Percentiles rank a stretch among this genome's conserved stretches.
These are phyloP conservation scores for Todiramphus chloris DNA, from an alignment of 2,113 vertebrate genomes.

Conservation along the genomic window DNA sequence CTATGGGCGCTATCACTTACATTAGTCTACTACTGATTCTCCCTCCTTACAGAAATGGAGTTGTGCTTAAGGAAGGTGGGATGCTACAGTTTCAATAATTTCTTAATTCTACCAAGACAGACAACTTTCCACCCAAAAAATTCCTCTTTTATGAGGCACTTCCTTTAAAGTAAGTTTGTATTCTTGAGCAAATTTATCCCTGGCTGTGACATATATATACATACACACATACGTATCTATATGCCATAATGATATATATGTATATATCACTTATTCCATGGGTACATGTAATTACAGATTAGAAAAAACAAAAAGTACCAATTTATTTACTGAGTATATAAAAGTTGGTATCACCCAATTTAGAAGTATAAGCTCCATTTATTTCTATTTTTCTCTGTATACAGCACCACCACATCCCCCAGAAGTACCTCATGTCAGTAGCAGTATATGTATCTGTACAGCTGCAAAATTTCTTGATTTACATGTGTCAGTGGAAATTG, in stretches of 20 bases:
- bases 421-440: not conserved
- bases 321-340: not conserved
- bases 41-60: not conserved
- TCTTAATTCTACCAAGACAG: not conserved
- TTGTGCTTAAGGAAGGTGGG: not conserved
- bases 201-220: not conserved
- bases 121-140: not conserved
- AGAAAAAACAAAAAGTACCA: not conserved
- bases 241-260: not conserved
- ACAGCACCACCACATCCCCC: not conserved
- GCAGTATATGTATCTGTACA: not conserved
- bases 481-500: not conserved
- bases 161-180: not conserved
- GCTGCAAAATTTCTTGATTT: not conserved
- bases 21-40: not conserved
- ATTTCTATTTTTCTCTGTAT: not conserved
- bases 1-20: not conserved
- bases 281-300: not conserved
- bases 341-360: not conserved
- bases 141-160: not conserved
- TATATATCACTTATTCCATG: not conserved
- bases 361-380: not conserved
- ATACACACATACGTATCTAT: accelerated
- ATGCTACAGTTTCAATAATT: not conserved
- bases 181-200: not conserved